phyloP scores from a whole-genome alignment of 2,888 invertebrate genomes.

The Drosophila monieri region DNA sequence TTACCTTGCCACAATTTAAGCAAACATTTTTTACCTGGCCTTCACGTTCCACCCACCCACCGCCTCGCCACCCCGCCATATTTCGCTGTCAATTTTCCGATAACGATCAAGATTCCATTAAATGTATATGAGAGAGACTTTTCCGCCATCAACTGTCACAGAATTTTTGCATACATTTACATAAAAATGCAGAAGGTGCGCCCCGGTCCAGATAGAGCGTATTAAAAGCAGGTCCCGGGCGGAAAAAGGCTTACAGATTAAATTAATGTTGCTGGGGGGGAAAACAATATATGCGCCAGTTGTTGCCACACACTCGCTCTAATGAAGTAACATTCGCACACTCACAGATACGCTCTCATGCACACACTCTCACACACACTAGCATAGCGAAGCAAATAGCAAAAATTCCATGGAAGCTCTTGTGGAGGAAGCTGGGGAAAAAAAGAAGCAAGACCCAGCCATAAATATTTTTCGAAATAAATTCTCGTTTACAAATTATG shows the following conservation, averaged over 20 bases:
- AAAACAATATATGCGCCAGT: constrained; percentile 32
- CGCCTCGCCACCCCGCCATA: constrained; percentile 12
- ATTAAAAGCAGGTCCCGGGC: constrained; percentile 29
- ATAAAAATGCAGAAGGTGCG: constrained; percentile 20
- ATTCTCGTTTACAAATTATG: constrained; percentile 81
- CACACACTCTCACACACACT: not conserved
- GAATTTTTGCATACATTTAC: constrained; percentile 38
- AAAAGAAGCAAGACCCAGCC: constrained; percentile 53
- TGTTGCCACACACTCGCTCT: constrained; percentile 52
- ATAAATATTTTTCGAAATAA: constrained; percentile 80
- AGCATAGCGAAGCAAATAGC: constrained; percentile 29
- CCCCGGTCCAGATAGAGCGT: constrained; percentile 31
- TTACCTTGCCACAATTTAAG: constrained; percentile 22
- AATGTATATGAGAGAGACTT: constrained; percentile 37
- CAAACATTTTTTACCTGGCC: constrained; percentile 11
- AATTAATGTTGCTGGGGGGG: constrained; percentile 34
- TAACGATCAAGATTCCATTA: constrained; percentile 43
- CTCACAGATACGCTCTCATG: not conserved
- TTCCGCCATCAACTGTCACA: constrained; percentile 33
- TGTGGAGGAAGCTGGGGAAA: constrained; percentile 39
- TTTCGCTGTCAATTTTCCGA: constrained; percentile 43
- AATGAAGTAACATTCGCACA: constrained; percentile 59
- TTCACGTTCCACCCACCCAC: constrained; percentile 4
- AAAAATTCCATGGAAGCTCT: constrained; percentile 60
- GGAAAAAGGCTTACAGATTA: constrained; percentile 37